Percentiles rank a stretch among this genome's conserved stretches.
Conservation (phyloP, 2,888 invertebrate genomes). For the Clostera curtula region DNA sequence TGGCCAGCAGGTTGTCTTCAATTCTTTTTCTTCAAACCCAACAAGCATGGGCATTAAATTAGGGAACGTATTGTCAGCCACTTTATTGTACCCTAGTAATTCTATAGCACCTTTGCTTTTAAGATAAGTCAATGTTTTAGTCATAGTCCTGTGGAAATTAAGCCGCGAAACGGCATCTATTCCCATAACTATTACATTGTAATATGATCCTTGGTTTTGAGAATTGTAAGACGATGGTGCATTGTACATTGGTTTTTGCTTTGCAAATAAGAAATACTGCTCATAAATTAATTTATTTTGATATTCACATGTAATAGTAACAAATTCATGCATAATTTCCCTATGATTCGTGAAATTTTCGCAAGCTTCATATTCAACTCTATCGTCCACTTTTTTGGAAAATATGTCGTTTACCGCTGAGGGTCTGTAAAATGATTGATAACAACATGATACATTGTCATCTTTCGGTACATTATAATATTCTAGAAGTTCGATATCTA, state of each 20-base stretch:
- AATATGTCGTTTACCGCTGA: conserved; percentile 55
- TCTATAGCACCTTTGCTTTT: conserved; percentile 80
- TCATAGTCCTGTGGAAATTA: conserved; percentile 90
- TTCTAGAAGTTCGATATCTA: conserved; percentile 56
- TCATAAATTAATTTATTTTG: conserved; percentile 70
- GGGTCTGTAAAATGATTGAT: conserved; percentile 73
- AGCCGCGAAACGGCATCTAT: conserved; percentile 90
- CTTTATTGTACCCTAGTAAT: conserved; percentile 92
- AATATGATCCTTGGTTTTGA: conserved; percentile 32
- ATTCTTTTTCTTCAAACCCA: conserved; percentile 80
- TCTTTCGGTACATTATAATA: conserved; percentile 65
- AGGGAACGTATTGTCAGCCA: conserved; percentile 95
- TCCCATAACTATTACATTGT: conserved; percentile 87
- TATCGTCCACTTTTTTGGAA: conserved; percentile 59
- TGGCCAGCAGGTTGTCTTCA: conserved; percentile 79
- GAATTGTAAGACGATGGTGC: conserved; percentile 24
- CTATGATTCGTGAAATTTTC: conserved; percentile 56
- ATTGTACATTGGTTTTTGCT: conserved; percentile 45
- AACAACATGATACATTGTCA: conserved; percentile 75
- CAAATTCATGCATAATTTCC: conserved; percentile 77
- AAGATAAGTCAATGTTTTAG: conserved; percentile 78
- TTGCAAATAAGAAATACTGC: conserved; percentile 81
- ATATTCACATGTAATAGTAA: conserved; percentile 78
- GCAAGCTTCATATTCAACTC: conserved; percentile 67
- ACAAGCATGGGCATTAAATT: conserved; percentile 88